Base-by-base conservation (phyloP, 2,113 vertebrate genomes). In the Dascyllus trimaculatus region DNA sequence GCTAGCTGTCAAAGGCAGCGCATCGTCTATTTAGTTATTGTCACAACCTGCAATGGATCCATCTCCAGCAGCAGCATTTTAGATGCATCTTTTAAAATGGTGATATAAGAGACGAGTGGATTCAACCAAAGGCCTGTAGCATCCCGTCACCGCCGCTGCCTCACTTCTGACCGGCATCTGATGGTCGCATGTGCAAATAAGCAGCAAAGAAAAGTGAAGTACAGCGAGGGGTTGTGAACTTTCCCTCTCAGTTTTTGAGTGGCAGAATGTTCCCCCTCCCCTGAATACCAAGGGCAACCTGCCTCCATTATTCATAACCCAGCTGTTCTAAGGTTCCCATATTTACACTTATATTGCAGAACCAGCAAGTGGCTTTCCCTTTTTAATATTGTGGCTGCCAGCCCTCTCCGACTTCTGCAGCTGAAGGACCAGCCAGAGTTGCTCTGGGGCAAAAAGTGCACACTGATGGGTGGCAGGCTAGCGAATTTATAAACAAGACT, bases 341-440 rank as follows among this genome's bases (percentile, higher is more conserved):
- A 94, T 93, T 94, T 92, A 93, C 92, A 93, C 91, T 93, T 93
- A 92, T 92, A 94, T 93, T 94, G 92, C 80, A 91, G 82, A 90
- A 81, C 72, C 91, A 89, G 90, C 79, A 51, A 92, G 89, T 87
- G 89, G 82, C 87, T 89, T 82, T 72, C 79, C 81, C 80, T 92
- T 90, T 92, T 90, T 93, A 91, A 94, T 93, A 93, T 90, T 75
- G 76, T 35, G 82, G 64, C 75, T 84, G 87, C 85, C 78, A 79
- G 77, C 66, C 75, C 70, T 88, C 85, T 66, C 70, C 15, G 52
- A 85, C 88, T 86, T 86, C 73, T 89, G 81, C 80, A 59, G 73
- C 82, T 83, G 83, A 82, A 84, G 85, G 87, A 89, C 83, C 80
- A 80, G 75, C 60, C 65, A 68, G 54, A 64, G 78, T 72, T 74